Evolutionary conservation across 2,797 vertebrate genomes (phyloP), one percentile per base, ranked within the genome.

Genomic region (Myotis vivesi): DNA sequence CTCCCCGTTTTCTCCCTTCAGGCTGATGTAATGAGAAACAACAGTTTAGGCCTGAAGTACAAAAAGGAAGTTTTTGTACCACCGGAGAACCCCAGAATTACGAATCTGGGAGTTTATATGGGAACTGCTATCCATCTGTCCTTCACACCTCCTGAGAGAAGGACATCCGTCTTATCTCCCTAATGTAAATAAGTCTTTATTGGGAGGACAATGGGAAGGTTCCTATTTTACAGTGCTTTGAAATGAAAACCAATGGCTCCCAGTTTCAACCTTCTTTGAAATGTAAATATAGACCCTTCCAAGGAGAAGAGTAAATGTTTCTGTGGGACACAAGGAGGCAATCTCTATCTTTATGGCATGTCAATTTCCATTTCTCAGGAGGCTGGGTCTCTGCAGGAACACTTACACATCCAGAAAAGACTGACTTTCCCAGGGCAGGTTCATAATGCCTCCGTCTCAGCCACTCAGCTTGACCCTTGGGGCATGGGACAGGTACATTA

Each of bases 211-310:
- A 75, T 46, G 80, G 30, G 28, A 83, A 81, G 17, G 62, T 23
- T 12, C 49, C 75, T 71, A 81, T 87, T 62, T 82, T 53, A 69
- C 28, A 92, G 20, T 73, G 38, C 22, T 95, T 83, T 94, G 59
- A 57, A 93, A 88, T 88, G 44, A 94, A 96, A 93, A 92, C 55
- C 89, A 93, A 73, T 73, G 82, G 75, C 13, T 91, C 17, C 17
- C n/a, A 69, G 49, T 88, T 97, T 92, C 12, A 59, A 53, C 19
- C 13, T 9, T 25, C 33, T 90, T 93, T 86, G 77, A 89, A 96
- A 88, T 86, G 55, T 76, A 91, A 92, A 93, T 64, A 68, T 33
- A 30, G 51, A 77, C 11, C n/a, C 20, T 95, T 88, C 91, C 95
- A 66, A 69, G 28, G 22, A 75, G 75, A 85, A 88, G 17, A 89